Conservation (phyloP, 2,888 invertebrate species). For the Galerucella nymphaeae region DNA sequence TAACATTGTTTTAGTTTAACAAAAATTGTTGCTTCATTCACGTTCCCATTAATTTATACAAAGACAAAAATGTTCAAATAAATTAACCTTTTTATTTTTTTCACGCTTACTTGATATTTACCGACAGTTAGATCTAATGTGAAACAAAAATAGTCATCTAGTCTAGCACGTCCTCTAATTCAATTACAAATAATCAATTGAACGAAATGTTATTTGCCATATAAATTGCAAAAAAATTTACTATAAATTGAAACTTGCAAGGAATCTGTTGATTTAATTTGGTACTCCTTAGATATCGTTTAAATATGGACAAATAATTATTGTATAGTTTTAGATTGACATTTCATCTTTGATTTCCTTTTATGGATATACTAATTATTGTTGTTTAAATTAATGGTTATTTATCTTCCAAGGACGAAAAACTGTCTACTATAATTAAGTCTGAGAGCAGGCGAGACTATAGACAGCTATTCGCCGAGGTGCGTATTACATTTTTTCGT, state of each 20-base stretch:
- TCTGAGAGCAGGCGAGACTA: no score
- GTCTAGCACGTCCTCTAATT: constrained; percentile 1
- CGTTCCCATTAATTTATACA: background rate
- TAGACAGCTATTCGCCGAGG: no score
- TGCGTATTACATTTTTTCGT: no score
- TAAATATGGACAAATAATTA: background rate
- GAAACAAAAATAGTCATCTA: background rate
- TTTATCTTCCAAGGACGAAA: no score
- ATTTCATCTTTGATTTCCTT: no score
- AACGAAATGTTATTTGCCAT: background rate
- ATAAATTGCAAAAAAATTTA: background rate
- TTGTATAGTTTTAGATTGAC: no score
- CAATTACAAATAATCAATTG: background rate
- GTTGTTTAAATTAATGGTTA: no score
- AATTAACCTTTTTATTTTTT: background rate
- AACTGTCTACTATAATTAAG: no score
- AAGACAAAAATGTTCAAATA: background rate
- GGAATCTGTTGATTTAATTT: background rate
- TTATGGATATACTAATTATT: no score
- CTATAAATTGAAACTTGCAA: background rate
- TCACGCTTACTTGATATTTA: background rate
- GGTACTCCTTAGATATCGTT: background rate
- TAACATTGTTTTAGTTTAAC: background rate
- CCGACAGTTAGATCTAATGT: background rate
- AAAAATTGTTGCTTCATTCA: background rate